A percentile compares a stretch with the other conserved stretches of the same genome.
These are phyloP conservation scores for Drosophila arawakana DNA, from an alignment of 1,140 invertebrate species.

Conservation along the genomic window DNA sequence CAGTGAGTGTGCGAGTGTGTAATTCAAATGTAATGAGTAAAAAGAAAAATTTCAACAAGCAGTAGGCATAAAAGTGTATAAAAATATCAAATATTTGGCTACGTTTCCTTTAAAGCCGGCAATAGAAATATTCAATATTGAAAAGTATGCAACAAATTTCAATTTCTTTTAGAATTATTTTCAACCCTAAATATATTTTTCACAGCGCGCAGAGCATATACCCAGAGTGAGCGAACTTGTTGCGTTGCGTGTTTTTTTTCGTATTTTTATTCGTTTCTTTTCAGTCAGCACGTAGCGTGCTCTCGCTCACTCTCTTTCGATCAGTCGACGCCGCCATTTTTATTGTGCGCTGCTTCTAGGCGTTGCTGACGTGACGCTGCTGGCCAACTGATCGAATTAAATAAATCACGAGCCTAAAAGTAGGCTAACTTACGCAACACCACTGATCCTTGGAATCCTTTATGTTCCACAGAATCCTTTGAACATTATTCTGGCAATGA, in stretches of 20 bases:
- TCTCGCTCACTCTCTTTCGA: constrained; percentile 55
- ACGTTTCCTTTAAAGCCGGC: constrained; percentile 45
- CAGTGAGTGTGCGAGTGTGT: constrained; percentile 22
- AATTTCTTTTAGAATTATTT: constrained; percentile 68
- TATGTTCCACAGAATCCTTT: background rate
- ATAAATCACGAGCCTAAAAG: constrained; percentile 74
- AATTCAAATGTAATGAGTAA: constrained; percentile 21
- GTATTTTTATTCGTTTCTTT: constrained; percentile 26
- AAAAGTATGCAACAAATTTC: constrained; percentile 76
- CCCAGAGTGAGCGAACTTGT: constrained; percentile 59
- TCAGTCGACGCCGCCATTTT: constrained; percentile 67
- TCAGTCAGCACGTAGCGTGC: constrained; percentile 35
- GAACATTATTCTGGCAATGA: constrained; percentile 36
- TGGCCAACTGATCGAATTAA: constrained; percentile 60
- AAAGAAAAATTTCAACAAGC: background rate
- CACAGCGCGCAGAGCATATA: constrained; percentile 25
- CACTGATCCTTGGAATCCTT: constrained; percentile 51
- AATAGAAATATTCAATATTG: constrained; percentile 63
- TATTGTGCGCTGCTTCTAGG: constrained; percentile 74
- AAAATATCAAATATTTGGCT: background rate
- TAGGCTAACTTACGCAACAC: constrained; percentile 47
- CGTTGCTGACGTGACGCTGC: constrained; percentile 76
- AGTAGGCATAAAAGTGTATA: background rate
- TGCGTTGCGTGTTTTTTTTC: constrained; percentile 41
- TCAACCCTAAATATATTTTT: constrained; percentile 71